phyloP scores from a whole-genome alignment of 1,140 invertebrate species.

The Lerema accius region DNA sequence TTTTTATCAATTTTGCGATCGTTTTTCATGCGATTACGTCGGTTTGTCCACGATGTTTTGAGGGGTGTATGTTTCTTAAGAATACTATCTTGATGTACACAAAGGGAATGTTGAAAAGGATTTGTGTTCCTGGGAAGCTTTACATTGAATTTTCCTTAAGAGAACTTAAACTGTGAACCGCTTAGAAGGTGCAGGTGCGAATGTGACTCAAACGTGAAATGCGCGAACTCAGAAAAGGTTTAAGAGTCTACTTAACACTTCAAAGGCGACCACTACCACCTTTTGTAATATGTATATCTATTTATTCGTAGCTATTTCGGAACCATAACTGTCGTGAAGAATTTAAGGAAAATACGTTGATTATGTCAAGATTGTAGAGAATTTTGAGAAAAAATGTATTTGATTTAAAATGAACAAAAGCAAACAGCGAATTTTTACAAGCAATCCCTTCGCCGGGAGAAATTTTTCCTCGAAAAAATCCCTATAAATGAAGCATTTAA shows the following conservation, averaged over 20 bases:
- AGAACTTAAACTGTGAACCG: constrained; percentile 25
- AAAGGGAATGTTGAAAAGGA: constrained; percentile 28
- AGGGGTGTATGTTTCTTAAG: constrained; percentile 8
- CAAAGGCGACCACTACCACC: constrained; percentile 47
- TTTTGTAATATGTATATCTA: constrained; percentile 52
- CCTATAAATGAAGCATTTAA: constrained; percentile 68
- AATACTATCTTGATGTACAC: constrained; percentile 22
- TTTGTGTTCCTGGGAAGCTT: constrained; percentile 23
- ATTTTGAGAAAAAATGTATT: constrained; percentile 76
- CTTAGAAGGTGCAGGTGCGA: constrained; percentile 10
- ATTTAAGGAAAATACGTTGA: constrained; percentile 61
- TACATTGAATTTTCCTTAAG: constrained; percentile 25
- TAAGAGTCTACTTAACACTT: constrained; percentile 45
- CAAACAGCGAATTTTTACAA: constrained; percentile 46
- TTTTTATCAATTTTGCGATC: constrained; percentile 65
- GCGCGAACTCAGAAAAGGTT: constrained; percentile 15
- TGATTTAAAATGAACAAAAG: constrained; percentile 75
- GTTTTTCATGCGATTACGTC: constrained; percentile 59
- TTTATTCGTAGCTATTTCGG: constrained; percentile 52
- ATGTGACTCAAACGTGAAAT: constrained; percentile 16
- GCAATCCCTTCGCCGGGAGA: constrained; percentile 46
- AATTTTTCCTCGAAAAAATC: constrained; percentile 55
- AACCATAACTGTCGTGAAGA: constrained; percentile 71
- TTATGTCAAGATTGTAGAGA: constrained; percentile 70
- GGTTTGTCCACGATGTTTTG: constrained; percentile 12